Evolutionary conservation across 37 sponge, comb jelly and placozoan species (phyloP), one percentile per base, ranked within the genome.

Genomic region (Corticium candelabrum): DNA sequence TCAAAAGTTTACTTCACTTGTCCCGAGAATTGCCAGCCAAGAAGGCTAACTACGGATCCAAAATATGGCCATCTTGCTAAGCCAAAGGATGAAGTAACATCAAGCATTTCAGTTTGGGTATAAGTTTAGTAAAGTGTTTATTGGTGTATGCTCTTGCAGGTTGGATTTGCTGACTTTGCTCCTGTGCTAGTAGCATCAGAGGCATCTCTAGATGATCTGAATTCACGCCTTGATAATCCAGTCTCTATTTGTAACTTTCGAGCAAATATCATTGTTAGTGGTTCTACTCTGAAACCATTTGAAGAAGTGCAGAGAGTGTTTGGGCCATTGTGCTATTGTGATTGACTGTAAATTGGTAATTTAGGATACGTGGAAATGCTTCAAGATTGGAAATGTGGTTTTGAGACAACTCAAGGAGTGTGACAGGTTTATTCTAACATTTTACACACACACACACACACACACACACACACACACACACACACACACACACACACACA

Each of bases 161-260:
- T n/a, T n/a, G n/a, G n/a, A n/a, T n/a, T 82, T 37, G 35, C 82
- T 2, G 68, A 86, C 41, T 56, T 30, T 1, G 31, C 79, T 70
- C 78, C 86, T n/a, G 21, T 81, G 37, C 71, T 82, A 2, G 1
- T 86, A 35, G 75, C 67, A 0, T 78, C 87, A 35, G 82, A 86
- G 41, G 40, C 77, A 4, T 81, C 86, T 3, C 21, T 86, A 74
- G 77, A 86, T 34, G 40, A 41, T 0, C 82, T 86, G 56, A 86
- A 86, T 68, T 37, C 79, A 38, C 67, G 40, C 27, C 67, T 86
- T 32, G 74, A 81, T 3, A 1, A 30, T 34, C 41, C 40, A 1
- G 21, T 86, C 7, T 37, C 75, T 21, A 86, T 86, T 34, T 41
- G 67, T n/a, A 41, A 82, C 37, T 82, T 86, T 68, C 69, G 83